These are phyloP conservation scores for Zalophus californianus DNA, from an alignment of 2,797 vertebrate species.

Conservation along the genomic window DNA sequence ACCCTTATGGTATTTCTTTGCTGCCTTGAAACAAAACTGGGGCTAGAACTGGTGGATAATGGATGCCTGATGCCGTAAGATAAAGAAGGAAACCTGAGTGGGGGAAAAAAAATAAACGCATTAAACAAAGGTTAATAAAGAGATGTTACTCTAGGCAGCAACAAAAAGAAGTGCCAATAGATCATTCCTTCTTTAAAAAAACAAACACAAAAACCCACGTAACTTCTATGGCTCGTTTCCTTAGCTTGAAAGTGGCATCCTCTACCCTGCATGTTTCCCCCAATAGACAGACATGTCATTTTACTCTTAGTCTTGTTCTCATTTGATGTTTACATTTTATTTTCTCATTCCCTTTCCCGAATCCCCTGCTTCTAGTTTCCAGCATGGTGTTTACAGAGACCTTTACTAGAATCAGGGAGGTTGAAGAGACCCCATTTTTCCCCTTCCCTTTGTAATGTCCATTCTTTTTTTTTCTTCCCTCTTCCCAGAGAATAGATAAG, in stretches of 20 bases:
- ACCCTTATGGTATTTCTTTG: conserved; percentile 63
- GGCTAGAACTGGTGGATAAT: not conserved
- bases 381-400: conserved; percentile 87
- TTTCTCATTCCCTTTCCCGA: conserved; percentile 88
- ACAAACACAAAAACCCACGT: not conserved
- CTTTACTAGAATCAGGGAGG: conserved; percentile 86
- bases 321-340: conserved; percentile 91
- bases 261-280: conserved; percentile 62
- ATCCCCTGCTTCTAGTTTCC: conserved; percentile 87
- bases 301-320: conserved; percentile 86
- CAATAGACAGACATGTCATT: conserved; percentile 77
- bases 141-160: conserved; percentile 82
- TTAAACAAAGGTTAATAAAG: conserved; percentile 88
- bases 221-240: conserved; percentile 78
- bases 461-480: conserved; percentile 72
- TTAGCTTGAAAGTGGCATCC: conserved; percentile 14
- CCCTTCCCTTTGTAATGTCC: conserved; percentile 84
- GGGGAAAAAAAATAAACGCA: conserved; percentile 65
- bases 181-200: conserved; percentile 67
- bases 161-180: conserved; percentile 74
- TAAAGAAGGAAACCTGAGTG: conserved; percentile 84
- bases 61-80: conserved; percentile 61
- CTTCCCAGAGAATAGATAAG: conserved; percentile 88
- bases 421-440: conserved; percentile 83
- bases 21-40: conserved; percentile 60